A percentile compares a stretch with the other conserved stretches of the same genome.
Conservation (phyloP, 2,888 invertebrate species). For the Allophyes oxyacanthae region DNA sequence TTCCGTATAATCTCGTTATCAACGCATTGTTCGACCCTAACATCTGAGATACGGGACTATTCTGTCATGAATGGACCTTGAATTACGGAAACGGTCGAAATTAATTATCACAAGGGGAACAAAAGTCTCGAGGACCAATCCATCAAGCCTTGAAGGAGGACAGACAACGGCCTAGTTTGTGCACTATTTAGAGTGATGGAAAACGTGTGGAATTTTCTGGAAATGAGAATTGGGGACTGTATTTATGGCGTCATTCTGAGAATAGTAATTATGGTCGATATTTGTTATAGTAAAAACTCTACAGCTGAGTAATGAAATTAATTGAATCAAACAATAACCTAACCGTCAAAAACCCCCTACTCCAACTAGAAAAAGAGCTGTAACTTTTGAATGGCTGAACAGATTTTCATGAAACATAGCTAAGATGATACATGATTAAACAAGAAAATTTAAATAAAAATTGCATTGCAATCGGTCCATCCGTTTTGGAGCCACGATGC, state of each 20-base stretch:
- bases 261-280: too few relatives aligned
- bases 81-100: slow-evolving; percentile 64
- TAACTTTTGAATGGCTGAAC: too few relatives aligned
- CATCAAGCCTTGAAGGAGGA: slow-evolving; percentile 71
- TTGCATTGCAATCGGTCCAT: too few relatives aligned
- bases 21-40: slow-evolving; percentile 54
- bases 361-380: too few relatives aligned
- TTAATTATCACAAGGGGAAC: slow-evolving; percentile 74
- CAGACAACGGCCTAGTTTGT: slow-evolving; percentile 67
- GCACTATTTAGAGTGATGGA: slow-evolving; percentile 50
- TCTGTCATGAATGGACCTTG: slow-evolving; percentile 61
- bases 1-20: slow-evolving; percentile 55
- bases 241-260: slow-evolving; percentile 7
- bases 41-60: slow-evolving; percentile 58
- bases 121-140: slow-evolving; percentile 74
- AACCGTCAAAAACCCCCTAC: too few relatives aligned
- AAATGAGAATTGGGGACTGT: slow-evolving; percentile 24
- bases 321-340: slow-evolving; percentile 3
- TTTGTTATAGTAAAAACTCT: too few relatives aligned
- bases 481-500: too few relatives aligned
- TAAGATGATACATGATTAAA: too few relatives aligned
- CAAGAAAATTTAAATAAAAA: too few relatives aligned
- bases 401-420: too few relatives aligned
- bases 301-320: background rate
- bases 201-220: slow-evolving; percentile 39